Base-by-base conservation (phyloP, 2,113 vertebrate species). In the Macquaria australasica region DNA sequence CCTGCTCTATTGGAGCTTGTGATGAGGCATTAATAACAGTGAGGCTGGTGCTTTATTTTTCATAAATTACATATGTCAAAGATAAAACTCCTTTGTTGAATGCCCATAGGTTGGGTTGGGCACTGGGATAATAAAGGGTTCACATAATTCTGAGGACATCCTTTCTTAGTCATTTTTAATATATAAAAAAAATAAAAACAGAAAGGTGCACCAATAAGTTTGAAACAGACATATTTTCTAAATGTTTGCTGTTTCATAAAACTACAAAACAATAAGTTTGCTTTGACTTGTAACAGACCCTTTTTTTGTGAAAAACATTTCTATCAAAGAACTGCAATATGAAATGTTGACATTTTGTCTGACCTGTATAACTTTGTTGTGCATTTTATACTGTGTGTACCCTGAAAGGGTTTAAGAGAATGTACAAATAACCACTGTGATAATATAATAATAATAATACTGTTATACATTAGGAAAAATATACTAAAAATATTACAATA, bases 1-100 rank as follows among this genome's bases (percentile, higher is more conserved):
- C 81, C 78, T 95, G 95, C 95, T 96, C 95, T 96, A 95, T 86
- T 94, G 95, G 94, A 96, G 95, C 95, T 82, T 94, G 90, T 94
- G 94, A 96, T 95, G 94, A 95, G 94, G 92, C 93, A 92, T 95
- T 95, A 95, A 96, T 95, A 95, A 93, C 81, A 84, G 75, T 70
- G 81, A 85, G 89, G 79, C 87, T 58, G 74, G 84, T 86, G 91
- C 89, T 95, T 95, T 95, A 91, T 93, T 96, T 95, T 94, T 95
- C 89, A 93, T 94, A 93, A 95, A 95, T 95, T 95, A 94, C 90
- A 94, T 43, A 89, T 95, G 95, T 95, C 94, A 94, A 79, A 94
- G 92, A 96, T 94, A 93, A 94, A 93, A 81, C 45, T 82, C 71
- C 71, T 88, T 90, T 89, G 82, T 91, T 84, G 81, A 90, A 85